Percentiles rank a stretch among this genome's conserved stretches.
Evolutionary conservation across 2,797 vertebrate genomes (phyloP).

Genomic region (Octomys mimax): DNA sequence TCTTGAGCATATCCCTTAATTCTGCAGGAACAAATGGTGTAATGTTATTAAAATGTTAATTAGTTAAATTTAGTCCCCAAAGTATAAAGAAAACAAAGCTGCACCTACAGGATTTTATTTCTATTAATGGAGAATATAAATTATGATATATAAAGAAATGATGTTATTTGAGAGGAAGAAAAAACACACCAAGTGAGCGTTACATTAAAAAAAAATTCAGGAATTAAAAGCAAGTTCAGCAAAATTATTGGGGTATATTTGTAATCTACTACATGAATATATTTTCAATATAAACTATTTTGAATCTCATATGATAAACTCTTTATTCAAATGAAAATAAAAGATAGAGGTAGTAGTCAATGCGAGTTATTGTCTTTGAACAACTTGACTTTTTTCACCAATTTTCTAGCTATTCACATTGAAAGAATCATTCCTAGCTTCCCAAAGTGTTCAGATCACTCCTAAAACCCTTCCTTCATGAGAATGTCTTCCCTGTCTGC

Average conservation of each 20-base stretch:
- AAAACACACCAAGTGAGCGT: constrained; percentile 76
- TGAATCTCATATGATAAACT: constrained; percentile 64
- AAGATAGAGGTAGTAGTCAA: neutral
- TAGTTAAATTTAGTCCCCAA: constrained; percentile 90
- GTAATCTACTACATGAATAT: constrained; percentile 58
- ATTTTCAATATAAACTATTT: constrained; percentile 75
- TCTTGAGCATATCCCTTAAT: constrained; percentile 86
- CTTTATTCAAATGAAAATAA: constrained; percentile 67
- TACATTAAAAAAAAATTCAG: constrained; percentile 80
- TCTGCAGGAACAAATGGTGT: constrained; percentile 89
- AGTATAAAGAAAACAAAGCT: constrained; percentile 87
- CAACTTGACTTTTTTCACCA: neutral
- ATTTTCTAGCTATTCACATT: constrained; percentile 27
- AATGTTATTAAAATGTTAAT: constrained; percentile 92
- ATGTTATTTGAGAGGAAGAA: constrained; percentile 79
- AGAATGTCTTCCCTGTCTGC: neutral
- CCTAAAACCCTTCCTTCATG: neutral
- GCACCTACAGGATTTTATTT: constrained; percentile 89
- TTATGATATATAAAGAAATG: constrained; percentile 81
- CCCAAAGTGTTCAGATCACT: neutral
- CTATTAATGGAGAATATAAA: constrained; percentile 83
- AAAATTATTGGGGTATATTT: constrained; percentile 73
- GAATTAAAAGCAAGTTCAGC: constrained; percentile 70
- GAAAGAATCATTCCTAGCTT: neutral
- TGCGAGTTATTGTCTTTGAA: neutral